phyloP scores from a whole-genome alignment of 2,797 vertebrate genomes.

The Nasua narica region DNA sequence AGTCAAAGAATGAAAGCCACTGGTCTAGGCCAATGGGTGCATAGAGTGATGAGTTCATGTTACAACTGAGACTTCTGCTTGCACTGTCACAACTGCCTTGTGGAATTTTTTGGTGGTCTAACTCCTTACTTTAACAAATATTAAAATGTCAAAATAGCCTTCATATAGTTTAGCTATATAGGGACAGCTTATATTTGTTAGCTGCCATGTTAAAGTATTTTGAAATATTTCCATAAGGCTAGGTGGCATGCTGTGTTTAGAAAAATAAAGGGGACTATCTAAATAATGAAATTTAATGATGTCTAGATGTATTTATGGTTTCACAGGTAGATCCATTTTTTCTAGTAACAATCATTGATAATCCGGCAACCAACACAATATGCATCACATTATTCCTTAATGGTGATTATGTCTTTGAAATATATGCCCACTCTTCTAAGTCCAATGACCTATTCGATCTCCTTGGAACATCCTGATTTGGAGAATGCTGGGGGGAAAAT shows the following conservation, averaged over 20 bases:
- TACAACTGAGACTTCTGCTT: neutral
- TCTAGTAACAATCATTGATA: neutral
- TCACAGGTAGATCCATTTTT: neutral
- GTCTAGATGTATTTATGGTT: neutral
- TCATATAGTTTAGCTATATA: neutral
- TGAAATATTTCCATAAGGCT: neutral
- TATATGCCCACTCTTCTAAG: neutral
- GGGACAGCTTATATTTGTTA: neutral
- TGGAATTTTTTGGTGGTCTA: neutral
- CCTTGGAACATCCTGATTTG: conserved; percentile 2
- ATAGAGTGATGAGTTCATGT: neutral
- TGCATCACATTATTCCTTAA: neutral
- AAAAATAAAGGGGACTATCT: conserved; percentile 3
- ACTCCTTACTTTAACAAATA: neutral
- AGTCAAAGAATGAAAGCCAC: neutral
- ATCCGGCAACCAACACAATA: neutral
- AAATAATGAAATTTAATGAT: neutral
- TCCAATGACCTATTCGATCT: neutral
- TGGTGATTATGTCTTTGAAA: neutral
- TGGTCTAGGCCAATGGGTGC: neutral
- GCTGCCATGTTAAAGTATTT: neutral
- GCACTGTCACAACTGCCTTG: neutral
- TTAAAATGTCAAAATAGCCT: neutral
- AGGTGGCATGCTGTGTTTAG: neutral
- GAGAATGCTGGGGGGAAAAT: neutral